Percentiles rank a stretch among this genome's conserved stretches.
These are phyloP conservation scores for Nanorana parkeri DNA, from an alignment of 2,113 vertebrate species.

Conservation along the genomic window DNA sequence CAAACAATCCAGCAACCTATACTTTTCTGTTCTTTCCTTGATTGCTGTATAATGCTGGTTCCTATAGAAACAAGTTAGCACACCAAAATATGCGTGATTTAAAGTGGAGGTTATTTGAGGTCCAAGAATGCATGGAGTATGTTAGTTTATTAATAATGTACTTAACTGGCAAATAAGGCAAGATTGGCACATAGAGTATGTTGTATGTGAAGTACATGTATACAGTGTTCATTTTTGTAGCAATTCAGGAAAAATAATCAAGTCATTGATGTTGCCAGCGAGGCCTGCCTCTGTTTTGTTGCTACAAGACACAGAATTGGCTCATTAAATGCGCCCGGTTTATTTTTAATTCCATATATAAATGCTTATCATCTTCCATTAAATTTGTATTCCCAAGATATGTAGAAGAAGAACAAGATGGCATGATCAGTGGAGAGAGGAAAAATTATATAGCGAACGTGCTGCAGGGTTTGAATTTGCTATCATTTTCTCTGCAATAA, in stretches of 20 bases:
- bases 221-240: not conserved
- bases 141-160: not conserved
- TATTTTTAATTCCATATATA: slow-evolving; percentile 38
- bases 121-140: not conserved
- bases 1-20: slow-evolving; percentile 9
- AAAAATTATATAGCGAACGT: slow-evolving; percentile 24
- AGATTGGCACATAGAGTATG: not conserved
- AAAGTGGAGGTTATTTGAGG: slow-evolving; percentile 10
- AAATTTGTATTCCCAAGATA: slow-evolving; percentile 31
- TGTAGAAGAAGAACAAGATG: slow-evolving; percentile 29
- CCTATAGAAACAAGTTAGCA: slow-evolving; percentile 43
- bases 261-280: not conserved
- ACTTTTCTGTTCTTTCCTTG: not conserved
- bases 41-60: slow-evolving; percentile 34
- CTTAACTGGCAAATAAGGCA: not conserved
- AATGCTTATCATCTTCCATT: slow-evolving; percentile 21
- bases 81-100: slow-evolving; percentile 26
- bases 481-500: slow-evolving; percentile 17
- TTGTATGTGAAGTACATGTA: not conserved
- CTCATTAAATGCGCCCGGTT: slow-evolving; percentile 11
- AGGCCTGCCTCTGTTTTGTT: not conserved
- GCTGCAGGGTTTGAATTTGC: slow-evolving; percentile 6
- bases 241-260: not conserved
- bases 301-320: slow-evolving; percentile 6
- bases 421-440: slow-evolving; percentile 18